Conservation (phyloP, 1,140 invertebrate species). For the Leucophenga varia region DNA sequence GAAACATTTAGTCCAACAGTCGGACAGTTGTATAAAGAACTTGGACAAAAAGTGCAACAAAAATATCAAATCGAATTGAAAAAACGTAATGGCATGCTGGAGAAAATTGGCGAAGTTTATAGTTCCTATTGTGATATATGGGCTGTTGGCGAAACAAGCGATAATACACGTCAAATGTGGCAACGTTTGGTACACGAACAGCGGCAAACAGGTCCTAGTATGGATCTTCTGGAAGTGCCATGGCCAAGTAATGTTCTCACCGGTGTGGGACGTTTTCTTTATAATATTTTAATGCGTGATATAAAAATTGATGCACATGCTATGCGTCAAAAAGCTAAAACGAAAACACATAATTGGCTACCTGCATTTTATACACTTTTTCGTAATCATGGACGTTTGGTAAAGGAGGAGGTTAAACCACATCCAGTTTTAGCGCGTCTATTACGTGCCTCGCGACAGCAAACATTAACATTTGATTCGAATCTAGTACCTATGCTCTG, state of each 20-base stretch:
- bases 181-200: conserved; percentile 63
- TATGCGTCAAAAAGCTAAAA: conserved; percentile 59
- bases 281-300: conserved; percentile 83
- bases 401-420: conserved; percentile 80
- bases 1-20: conserved; percentile 77
- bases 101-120: conserved; percentile 71
- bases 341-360: conserved; percentile 57
- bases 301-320: conserved; percentile 77
- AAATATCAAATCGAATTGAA: conserved; percentile 70
- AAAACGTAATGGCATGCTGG: conserved; percentile 64
- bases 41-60: conserved; percentile 66
- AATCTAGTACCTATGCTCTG: conserved; percentile 72
- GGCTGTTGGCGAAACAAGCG: conserved; percentile 55
- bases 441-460: conserved; percentile 66
- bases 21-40: conserved; percentile 63
- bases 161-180: conserved; percentile 75
- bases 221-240: conserved; percentile 62
- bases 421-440: conserved; percentile 67
- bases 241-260: conserved; percentile 68
- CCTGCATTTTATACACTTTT: conserved; percentile 84
- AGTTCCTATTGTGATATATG: conserved; percentile 72
- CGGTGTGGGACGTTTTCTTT: conserved; percentile 79
- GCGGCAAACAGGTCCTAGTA: conserved; percentile 61
- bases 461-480: conserved; percentile 71
- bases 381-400: conserved; percentile 64